Conservation (phyloP, 1,140 invertebrate genomes). For the Phthorimaea operculella region DNA sequence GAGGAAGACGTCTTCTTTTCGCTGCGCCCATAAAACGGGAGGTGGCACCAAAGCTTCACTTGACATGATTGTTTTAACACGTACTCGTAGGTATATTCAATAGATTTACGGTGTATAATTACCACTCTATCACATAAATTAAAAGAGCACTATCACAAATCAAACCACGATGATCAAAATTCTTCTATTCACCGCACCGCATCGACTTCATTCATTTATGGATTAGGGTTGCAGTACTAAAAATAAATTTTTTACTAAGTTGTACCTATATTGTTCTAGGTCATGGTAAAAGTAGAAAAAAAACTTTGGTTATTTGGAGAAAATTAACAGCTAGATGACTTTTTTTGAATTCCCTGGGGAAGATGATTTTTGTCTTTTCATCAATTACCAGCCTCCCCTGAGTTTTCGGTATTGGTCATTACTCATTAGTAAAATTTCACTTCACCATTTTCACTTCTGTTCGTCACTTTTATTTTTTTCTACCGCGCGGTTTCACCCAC, state of each 20-base stretch:
- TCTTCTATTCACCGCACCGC: constrained; percentile 11
- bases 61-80: constrained; percentile 32
- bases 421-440: no score
- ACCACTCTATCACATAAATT: constrained; percentile 26
- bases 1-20: constrained; percentile 82
- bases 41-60: constrained; percentile 73
- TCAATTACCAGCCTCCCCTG: no score
- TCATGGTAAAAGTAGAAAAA: no score
- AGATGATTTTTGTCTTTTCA: no score
- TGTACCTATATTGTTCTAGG: no score
- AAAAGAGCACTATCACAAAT: constrained; percentile 16
- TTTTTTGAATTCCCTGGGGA: no score
- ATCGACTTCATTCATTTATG: constrained; percentile 11
- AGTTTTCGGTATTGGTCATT: no score
- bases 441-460: no score
- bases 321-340: no score
- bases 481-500: no score
- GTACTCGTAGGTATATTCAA: constrained; percentile 1
- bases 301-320: no score
- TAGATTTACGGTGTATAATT: constrained; percentile 15
- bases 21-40: constrained; percentile 92
- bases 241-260: neutral
- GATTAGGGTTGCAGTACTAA: constrained; percentile 9
- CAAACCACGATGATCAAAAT: constrained; percentile 16
- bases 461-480: no score